phyloP scores from a whole-genome alignment of 2,797 vertebrate genomes.

The Acridotheres tristis region DNA sequence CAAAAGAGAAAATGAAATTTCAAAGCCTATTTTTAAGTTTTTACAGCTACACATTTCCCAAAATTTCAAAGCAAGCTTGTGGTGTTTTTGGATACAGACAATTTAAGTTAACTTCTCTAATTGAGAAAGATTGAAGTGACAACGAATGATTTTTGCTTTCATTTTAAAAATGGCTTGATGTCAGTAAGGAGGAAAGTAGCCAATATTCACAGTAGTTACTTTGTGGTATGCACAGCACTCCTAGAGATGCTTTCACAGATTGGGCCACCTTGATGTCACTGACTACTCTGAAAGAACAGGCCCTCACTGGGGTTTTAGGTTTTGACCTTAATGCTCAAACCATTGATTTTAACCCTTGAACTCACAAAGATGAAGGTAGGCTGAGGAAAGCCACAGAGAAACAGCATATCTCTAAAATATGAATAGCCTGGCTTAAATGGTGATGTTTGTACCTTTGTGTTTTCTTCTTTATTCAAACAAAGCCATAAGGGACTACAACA shows the following conservation, averaged over 20 bases:
- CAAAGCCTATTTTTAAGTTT: slow-evolving; percentile 77
- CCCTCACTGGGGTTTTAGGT: not conserved
- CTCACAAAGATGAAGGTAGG: not conserved
- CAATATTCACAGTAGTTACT: not conserved
- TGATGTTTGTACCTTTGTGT: not conserved
- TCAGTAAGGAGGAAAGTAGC: not conserved
- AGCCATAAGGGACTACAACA: not conserved
- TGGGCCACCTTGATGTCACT: not conserved
- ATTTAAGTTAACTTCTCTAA: slow-evolving; percentile 49
- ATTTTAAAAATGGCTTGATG: not conserved
- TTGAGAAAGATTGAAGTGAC: not conserved
- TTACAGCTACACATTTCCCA: slow-evolving; percentile 71
- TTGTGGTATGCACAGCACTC: not conserved
- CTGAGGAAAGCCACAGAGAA: not conserved
- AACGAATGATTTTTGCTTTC: not conserved
- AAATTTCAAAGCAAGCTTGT: slow-evolving; percentile 65
- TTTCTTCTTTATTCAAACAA: not conserved
- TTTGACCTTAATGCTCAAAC: not conserved
- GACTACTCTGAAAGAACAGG: not conserved
- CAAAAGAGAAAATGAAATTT: slow-evolving; percentile 79
- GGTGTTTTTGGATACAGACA: slow-evolving; percentile 66
- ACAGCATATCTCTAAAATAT: not conserved
- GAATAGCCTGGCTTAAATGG: not conserved
- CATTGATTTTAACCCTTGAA: not conserved
- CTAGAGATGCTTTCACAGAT: not conserved